A percentile compares a stretch with the other conserved stretches of the same genome.
Evolutionary conservation across 2,888 invertebrate genomes (phyloP).

Genomic region (Stenichneumon culpator): DNA sequence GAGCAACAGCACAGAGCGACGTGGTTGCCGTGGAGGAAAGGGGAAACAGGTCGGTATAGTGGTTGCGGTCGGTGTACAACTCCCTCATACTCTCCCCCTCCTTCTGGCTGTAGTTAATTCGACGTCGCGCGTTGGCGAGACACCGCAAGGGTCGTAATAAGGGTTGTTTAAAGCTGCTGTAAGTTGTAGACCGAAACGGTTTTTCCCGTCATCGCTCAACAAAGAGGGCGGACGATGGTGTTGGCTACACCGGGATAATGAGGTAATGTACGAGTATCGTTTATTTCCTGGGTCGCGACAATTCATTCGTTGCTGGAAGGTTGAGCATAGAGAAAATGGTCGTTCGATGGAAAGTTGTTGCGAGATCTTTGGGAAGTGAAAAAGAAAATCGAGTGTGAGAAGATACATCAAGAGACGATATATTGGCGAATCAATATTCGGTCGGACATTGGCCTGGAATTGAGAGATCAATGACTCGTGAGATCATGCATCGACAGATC

Average conservation of each 20-base stretch:
- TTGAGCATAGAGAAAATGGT: neutral
- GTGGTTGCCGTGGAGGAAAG: constrained; percentile 32
- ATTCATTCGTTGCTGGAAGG: neutral
- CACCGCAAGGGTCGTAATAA: constrained; percentile 44
- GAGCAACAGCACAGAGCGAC: constrained; percentile 35
- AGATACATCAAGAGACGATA: no score
- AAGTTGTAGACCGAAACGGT: constrained; percentile 14
- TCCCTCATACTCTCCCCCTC: constrained; percentile 41
- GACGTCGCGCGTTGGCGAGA: constrained; percentile 52
- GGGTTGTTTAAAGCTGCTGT: constrained; percentile 32
- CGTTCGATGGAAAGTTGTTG: no score
- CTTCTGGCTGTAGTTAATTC: constrained; percentile 62
- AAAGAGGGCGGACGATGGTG: neutral
- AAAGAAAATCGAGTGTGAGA: no score
- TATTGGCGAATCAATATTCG: no score
- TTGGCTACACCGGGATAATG: neutral
- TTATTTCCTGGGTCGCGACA: neutral
- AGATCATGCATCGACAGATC: no score
- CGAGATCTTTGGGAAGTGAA: neutral
- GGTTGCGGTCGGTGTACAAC: constrained; percentile 45
- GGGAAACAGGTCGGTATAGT: constrained; percentile 35
- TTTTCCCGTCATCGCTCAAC: constrained; percentile 29
- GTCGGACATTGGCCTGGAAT: no score
- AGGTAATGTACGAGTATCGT: neutral
- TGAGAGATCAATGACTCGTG: no score